These are phyloP conservation scores for Hydrochoerus hydrochaeris DNA, from an alignment of 2,113 vertebrate genomes.

Conservation along the genomic window DNA sequence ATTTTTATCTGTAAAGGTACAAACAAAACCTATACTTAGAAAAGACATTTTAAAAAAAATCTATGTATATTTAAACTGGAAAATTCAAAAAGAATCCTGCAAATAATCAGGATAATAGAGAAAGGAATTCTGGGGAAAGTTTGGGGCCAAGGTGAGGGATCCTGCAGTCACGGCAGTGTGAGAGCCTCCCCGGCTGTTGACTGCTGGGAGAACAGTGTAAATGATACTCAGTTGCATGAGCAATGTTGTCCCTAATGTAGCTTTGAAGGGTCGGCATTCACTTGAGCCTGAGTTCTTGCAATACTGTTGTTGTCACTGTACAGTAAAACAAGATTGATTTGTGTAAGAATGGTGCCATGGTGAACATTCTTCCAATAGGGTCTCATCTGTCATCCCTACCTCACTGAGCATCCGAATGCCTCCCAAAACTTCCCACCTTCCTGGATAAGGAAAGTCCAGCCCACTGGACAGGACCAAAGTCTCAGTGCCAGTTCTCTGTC, in stretches of 20 bases:
- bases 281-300: not conserved
- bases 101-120: accelerated
- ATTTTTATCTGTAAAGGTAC: not conserved
- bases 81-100: not conserved
- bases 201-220: accelerated
- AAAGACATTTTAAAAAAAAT: not conserved
- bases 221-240: accelerated
- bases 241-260: accelerated
- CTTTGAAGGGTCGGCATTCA: not conserved
- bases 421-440: not conserved
- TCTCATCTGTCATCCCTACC: accelerated
- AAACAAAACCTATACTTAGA: not conserved
- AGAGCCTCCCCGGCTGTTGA: accelerated
- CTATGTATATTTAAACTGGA: too few species aligned
- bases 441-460: not conserved
- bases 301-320: accelerated
- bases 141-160: accelerated
- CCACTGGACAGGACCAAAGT: accelerated
- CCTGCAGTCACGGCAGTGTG: accelerated
- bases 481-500: accelerated
- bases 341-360: accelerated
- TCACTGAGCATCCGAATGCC: not conserved
- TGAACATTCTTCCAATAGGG: accelerated
- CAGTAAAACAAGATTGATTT: too few species aligned
- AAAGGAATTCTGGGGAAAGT: accelerated